phyloP scores from a whole-genome alignment of 2,888 invertebrate species.

The Drosophila putrida region DNA sequence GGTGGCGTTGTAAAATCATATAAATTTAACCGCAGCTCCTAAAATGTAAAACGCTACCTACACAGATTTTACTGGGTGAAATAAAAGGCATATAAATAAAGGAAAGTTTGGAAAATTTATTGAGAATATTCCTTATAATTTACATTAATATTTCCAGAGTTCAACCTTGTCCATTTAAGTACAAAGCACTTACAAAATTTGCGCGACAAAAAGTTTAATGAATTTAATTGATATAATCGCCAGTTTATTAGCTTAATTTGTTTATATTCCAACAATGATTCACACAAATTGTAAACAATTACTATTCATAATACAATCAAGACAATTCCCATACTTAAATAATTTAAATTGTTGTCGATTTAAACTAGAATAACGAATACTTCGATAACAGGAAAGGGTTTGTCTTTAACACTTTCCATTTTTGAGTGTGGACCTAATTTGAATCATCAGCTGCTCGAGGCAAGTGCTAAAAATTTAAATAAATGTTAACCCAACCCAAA shows the following conservation, averaged over 20 bases:
- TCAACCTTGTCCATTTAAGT: slow-evolving; percentile 13
- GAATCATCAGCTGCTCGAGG: slow-evolving; percentile 13
- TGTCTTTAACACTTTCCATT: slow-evolving; percentile 53
- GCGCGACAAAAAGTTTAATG: slow-evolving; percentile 24
- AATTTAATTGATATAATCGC: slow-evolving; percentile 47
- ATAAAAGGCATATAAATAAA: neutral
- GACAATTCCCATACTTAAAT: neutral
- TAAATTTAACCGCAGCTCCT: neutral
- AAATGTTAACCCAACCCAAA: slow-evolving; percentile 34
- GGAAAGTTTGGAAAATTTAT: slow-evolving; percentile 7
- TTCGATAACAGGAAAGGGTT: slow-evolving; percentile 2
- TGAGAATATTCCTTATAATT: neutral
- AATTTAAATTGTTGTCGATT: slow-evolving; percentile 13
- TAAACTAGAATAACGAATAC: neutral
- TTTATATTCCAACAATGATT: slow-evolving; percentile 34
- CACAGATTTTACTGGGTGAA: neutral
- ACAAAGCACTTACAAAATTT: slow-evolving; percentile 11
- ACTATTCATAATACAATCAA: slow-evolving; percentile 18
- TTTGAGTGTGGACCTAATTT: slow-evolving; percentile 20
- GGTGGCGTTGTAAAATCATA: slow-evolving; percentile 5
- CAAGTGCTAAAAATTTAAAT: slow-evolving; percentile 52
- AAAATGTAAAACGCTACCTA: slow-evolving; percentile 9
- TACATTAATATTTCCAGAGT: neutral
- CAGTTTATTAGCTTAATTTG: slow-evolving; percentile 43
- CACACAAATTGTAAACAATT: slow-evolving; percentile 22